Conservation (phyloP, 2,888 invertebrate species). For the Anarsia innoxiella region DNA sequence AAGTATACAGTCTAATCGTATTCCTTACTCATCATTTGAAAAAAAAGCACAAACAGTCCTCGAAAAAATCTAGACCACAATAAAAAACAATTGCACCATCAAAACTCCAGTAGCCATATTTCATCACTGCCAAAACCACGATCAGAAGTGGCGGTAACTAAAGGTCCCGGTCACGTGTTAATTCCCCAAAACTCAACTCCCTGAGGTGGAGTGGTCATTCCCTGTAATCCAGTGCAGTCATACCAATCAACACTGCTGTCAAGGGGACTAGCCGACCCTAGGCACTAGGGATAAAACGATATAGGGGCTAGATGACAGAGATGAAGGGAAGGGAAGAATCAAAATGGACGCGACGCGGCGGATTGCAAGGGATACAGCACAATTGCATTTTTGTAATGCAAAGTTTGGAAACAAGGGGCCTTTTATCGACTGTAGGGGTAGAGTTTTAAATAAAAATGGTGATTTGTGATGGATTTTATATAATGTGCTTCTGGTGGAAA, state of each 20-base stretch:
- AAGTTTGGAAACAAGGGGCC: conserved; percentile 2
- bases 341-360: conserved; percentile 33
- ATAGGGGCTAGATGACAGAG: conserved; percentile 31
- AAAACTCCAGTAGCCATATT: too few relatives aligned
- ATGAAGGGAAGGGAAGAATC: conserved; percentile 22
- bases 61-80: too few relatives aligned
- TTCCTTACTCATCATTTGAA: too few relatives aligned
- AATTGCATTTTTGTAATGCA: conserved; percentile 13
- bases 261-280: conserved; percentile 15
- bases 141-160: conserved; percentile 12
- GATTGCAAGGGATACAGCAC: conserved; percentile 28
- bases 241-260: conserved; percentile 63
- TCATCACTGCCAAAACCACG: conserved; percentile 2
- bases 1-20: too few relatives aligned
- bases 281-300: conserved; percentile 27
- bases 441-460: too few relatives aligned
- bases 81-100: too few relatives aligned
- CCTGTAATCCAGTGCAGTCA: conserved; percentile 61
- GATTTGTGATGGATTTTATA: too few relatives aligned
- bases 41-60: too few relatives aligned
- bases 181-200: conserved; percentile 58
- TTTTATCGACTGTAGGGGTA: too few relatives aligned
- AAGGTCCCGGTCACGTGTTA: conserved; percentile 36
- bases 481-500: too few relatives aligned
- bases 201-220: conserved; percentile 60